Evolutionary conservation across 1,140 invertebrate genomes (phyloP).

Genomic region (Sitophilus oryzae): DNA sequence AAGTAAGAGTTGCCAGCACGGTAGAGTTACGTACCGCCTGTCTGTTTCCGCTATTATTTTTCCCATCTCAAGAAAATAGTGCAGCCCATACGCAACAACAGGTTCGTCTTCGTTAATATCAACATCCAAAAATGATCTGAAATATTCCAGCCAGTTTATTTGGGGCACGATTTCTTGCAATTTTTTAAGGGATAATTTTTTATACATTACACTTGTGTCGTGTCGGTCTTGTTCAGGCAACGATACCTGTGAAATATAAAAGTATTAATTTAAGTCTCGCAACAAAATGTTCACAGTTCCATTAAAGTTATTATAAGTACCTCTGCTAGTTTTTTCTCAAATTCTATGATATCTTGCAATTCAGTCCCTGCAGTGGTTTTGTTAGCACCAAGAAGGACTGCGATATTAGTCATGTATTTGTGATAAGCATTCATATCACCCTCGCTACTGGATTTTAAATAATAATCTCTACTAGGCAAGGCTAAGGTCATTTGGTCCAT

Average conservation of each 20-base stretch:
- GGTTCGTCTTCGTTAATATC: slow-evolving; percentile 62
- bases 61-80: slow-evolving; percentile 74
- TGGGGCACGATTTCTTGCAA: slow-evolving; percentile 63
- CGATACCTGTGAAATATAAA: slow-evolving; percentile 53
- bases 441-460: slow-evolving; percentile 63
- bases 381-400: slow-evolving; percentile 66
- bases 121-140: slow-evolving; percentile 61
- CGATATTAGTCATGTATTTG: slow-evolving; percentile 72
- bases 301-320: slow-evolving; percentile 46
- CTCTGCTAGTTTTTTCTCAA: slow-evolving; percentile 74
- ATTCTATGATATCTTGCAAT: slow-evolving; percentile 61
- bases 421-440: slow-evolving; percentile 66
- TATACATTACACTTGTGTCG: slow-evolving; percentile 72
- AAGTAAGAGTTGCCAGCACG: too few species aligned
- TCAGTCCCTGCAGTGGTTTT: slow-evolving; percentile 55
- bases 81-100: slow-evolving; percentile 73
- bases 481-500: slow-evolving; percentile 76
- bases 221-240: slow-evolving; percentile 74
- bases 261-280: background rate
- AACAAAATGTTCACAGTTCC: background rate
- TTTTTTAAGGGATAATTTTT: slow-evolving; percentile 60
- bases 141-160: slow-evolving; percentile 72
- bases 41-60: slow-evolving; percentile 63
- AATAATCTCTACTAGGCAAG: slow-evolving; percentile 76
- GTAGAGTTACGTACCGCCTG: too few species aligned